Evolutionary conservation across 2,888 invertebrate species (phyloP).

Genomic region (Orthosia gothica): DNA sequence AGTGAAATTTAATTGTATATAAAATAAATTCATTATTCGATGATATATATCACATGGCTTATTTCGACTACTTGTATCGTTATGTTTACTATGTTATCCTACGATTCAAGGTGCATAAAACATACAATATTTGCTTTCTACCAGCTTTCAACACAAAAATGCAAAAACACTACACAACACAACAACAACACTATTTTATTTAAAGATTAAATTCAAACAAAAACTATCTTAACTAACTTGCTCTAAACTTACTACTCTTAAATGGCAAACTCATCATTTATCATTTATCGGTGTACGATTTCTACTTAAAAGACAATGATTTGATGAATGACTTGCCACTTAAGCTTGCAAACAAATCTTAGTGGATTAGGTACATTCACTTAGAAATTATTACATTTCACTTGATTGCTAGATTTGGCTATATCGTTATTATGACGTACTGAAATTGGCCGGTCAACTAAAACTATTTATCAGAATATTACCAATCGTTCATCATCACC

Average conservation of each 20-base stretch:
- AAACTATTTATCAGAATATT: too few relatives aligned
- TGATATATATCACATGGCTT: neutral
- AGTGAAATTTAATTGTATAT: neutral
- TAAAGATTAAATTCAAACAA: neutral
- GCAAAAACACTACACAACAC: too few relatives aligned
- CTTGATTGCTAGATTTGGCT: neutral
- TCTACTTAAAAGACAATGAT: conserved; percentile 8
- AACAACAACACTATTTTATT: neutral
- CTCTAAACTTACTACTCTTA: neutral
- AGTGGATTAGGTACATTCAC: neutral
- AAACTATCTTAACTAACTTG: neutral
- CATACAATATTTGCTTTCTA: neutral
- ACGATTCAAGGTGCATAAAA: neutral
- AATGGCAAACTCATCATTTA: conserved; percentile 20
- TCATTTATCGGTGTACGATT: conserved; percentile 1
- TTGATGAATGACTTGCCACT: conserved; percentile 10
- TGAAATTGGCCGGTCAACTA: too few relatives aligned
- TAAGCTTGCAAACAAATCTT: neutral
- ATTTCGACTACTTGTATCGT: too few relatives aligned
- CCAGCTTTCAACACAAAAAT: neutral
- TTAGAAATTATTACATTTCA: neutral
- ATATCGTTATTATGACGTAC: too few relatives aligned
- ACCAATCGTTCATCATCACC: too few relatives aligned
- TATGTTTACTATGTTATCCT: too few relatives aligned
- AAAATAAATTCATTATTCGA: neutral